These are phyloP conservation scores for Odontocerum albicorne DNA, from an alignment of 2,888 invertebrate species.

Conservation along the genomic window DNA sequence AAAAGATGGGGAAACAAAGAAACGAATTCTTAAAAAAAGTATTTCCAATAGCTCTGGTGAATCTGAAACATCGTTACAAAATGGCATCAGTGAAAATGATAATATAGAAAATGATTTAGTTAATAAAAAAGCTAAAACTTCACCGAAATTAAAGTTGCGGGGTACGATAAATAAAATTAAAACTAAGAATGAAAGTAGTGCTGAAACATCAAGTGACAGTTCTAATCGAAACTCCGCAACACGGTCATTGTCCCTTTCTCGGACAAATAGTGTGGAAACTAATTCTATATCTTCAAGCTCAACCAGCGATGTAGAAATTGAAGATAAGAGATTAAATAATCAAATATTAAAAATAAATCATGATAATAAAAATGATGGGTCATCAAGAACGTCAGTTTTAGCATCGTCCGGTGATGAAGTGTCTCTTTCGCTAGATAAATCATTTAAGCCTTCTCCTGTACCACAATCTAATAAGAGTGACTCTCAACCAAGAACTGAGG, in stretches of 20 bases:
- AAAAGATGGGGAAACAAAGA: constrained; percentile 43
- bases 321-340: constrained; percentile 43
- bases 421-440: constrained; percentile 57
- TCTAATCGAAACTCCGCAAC: constrained; percentile 12
- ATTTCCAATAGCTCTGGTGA: constrained; percentile 52
- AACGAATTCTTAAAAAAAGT: constrained; percentile 48
- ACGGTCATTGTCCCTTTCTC: constrained; percentile 43
- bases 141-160: constrained; percentile 15
- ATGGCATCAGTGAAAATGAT: constrained; percentile 45
- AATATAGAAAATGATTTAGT: constrained; percentile 44
- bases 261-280: constrained; percentile 49
- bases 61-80: constrained; percentile 48
- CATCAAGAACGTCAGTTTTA: constrained; percentile 56
- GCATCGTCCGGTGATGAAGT: constrained; percentile 59
- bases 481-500: constrained; percentile 54
- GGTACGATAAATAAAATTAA: constrained; percentile 8
- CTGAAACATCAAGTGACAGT: constrained; percentile 5
- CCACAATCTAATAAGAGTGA: constrained; percentile 48
- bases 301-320: constrained; percentile 53
- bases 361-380: constrained; percentile 41
- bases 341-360: constrained; percentile 23
- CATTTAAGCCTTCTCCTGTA: constrained; percentile 55
- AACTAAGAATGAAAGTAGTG: constrained; percentile 1
- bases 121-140: constrained; percentile 37
- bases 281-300: constrained; percentile 49